Evolutionary conservation across 2,113 vertebrate species (phyloP).

Genomic region (Dermatemys mawii): DNA sequence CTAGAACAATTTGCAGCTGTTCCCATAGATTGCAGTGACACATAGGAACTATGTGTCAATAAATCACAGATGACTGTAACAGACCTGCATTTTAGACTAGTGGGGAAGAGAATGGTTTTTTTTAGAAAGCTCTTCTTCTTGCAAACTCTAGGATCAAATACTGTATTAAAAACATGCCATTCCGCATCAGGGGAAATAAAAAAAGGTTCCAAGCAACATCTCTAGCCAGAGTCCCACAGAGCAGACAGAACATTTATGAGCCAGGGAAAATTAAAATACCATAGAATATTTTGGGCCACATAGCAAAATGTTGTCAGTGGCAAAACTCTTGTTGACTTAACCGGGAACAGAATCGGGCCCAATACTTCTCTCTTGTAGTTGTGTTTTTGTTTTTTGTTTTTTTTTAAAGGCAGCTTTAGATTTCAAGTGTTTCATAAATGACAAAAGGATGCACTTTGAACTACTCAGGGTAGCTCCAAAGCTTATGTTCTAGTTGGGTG

Average conservation of each 20-base stretch:
- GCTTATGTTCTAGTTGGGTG: background rate
- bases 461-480: constrained; percentile 15
- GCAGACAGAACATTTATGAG: background rate
- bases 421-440: background rate
- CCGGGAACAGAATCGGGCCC: background rate
- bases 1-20: fast-evolving
- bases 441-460: background rate
- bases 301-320: background rate
- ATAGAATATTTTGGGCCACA: background rate
- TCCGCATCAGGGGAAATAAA: background rate
- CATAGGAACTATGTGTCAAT: background rate
- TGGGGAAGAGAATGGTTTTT: background rate
- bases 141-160: constrained; percentile 19
- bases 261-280: constrained; percentile 59
- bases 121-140: constrained; percentile 29
- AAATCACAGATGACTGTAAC: background rate
- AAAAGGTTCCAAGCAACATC: constrained; percentile 13
- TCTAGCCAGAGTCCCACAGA: constrained; percentile 45
- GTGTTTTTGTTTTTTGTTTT: background rate
- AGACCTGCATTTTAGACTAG: background rate
- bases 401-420: background rate
- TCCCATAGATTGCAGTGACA: background rate
- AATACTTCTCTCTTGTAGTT: background rate
- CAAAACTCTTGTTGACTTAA: background rate
- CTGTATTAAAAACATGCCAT: constrained; percentile 1